Evolutionary conservation across 2,888 invertebrate species (phyloP).

Genomic region (Sympetrum striolatum): DNA sequence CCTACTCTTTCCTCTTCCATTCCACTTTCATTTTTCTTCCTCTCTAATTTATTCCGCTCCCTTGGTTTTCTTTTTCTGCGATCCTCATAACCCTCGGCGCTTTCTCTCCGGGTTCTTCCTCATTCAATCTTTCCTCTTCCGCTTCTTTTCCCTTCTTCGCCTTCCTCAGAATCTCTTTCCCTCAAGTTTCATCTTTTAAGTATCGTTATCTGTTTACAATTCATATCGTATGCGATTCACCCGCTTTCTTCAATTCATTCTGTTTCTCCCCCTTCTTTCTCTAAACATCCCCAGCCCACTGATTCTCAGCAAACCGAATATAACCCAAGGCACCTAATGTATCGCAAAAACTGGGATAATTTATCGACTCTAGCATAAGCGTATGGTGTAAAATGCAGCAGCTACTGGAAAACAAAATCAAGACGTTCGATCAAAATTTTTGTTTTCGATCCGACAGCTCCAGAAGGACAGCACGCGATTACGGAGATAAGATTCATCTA

Average conservation of each 20-base stretch:
- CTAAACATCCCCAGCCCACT: background rate
- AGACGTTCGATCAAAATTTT: too few species aligned
- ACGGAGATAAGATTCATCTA: too few species aligned
- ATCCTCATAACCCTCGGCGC: background rate
- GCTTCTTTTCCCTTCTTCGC: background rate
- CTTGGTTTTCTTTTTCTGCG: background rate
- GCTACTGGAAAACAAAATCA: too few species aligned
- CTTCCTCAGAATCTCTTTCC: background rate
- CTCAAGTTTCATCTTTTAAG: background rate
- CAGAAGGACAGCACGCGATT: too few species aligned
- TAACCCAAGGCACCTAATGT: too few species aligned
- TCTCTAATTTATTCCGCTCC: too few species aligned
- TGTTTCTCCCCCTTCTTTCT: background rate
- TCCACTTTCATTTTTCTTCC: too few species aligned
- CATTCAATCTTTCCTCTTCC: background rate
- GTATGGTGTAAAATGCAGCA: too few species aligned
- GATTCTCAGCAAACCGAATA: background rate
- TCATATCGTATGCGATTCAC: background rate
- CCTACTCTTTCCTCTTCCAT: too few species aligned
- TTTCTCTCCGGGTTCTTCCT: background rate
- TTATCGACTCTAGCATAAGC: too few species aligned
- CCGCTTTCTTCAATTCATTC: background rate
- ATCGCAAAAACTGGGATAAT: too few species aligned
- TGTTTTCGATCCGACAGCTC: too few species aligned
- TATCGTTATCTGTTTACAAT: background rate